Evolutionary conservation across 2,797 vertebrate species (phyloP), one percentile per base, ranked within the genome.

Genomic region (Gambusia yucatana): DNA sequence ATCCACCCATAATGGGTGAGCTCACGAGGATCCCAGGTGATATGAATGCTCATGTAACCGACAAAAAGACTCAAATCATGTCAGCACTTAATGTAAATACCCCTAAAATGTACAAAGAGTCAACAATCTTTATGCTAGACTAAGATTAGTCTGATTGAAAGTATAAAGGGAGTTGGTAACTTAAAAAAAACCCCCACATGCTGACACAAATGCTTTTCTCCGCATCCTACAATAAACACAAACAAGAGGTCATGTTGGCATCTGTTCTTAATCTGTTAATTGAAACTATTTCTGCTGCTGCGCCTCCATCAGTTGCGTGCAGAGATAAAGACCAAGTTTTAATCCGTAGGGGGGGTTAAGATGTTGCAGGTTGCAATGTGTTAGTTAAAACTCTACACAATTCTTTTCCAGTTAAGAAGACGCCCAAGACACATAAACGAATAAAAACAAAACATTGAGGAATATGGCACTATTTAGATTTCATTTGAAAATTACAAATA

Each of bases 321-420:
- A 44, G 73, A 57, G 73, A 87, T 75, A 77, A 36, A 89, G 55
- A 85, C 86, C 41, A 78, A 82, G 86, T 76, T 80, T 90, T 93
- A 91, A 93, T 93, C 92, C 83, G 55, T 22, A 67, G 14, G 55
- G 84, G 84, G 84, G 83, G 81, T 90, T 88, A 87, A 90, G 83
- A 90, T 73, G 72, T 17, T 75, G 70, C 79, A 52, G 50, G 79
- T 69, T 82, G 83, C 63, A 82, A 48, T 59, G 61, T 76, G 82
- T 59, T 72, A 41, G 70, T 75, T 86, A 74, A 78, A 88, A 86
- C 81, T 39, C 78, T 50, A 39, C 65, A 75, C n/a, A 73, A 76
- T 63, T 79, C 76, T 74, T 80, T 73, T 84, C 55, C 81, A 86
- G 88, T 85, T 72, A 86, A 7, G 28, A 81, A 74, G 44, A 77